Conservation (phyloP, 2,113 vertebrate species). For the Erythrocercus mccallii region DNA sequence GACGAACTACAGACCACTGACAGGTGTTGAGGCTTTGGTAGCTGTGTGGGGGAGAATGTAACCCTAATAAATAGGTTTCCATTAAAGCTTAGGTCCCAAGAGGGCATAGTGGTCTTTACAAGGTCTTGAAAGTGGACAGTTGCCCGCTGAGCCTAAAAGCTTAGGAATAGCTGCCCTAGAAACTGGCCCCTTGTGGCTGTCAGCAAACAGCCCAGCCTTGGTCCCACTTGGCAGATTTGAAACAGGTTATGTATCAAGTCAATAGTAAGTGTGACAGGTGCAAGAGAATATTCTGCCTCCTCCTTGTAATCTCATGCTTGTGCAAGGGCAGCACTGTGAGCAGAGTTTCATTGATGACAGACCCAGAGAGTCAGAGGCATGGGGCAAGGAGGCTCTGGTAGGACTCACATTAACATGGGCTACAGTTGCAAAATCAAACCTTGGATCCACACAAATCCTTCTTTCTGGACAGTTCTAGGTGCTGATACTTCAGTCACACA, state of each 20-base stretch:
- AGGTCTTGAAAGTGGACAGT: background rate
- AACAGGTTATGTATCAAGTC: background rate
- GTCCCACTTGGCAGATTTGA: background rate
- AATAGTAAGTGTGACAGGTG: background rate
- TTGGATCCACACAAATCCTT: background rate
- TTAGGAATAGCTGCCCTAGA: background rate
- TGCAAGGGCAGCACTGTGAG: background rate
- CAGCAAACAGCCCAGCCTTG: background rate
- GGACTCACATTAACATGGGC: rapidly evolving
- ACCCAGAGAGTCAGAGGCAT: background rate
- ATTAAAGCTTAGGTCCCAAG: background rate
- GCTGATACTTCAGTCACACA: background rate
- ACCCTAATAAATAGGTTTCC: background rate
- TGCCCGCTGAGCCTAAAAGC: background rate
- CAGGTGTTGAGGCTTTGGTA: background rate
- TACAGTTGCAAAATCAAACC: background rate
- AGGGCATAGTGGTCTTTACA: background rate
- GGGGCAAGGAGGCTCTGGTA: background rate
- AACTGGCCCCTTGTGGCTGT: background rate
- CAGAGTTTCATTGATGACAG: background rate
- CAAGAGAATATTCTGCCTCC: background rate
- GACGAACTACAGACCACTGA: background rate
- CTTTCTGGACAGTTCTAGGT: background rate
- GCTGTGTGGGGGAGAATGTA: background rate
- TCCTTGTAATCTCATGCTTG: background rate